These are phyloP conservation scores for Synanthedon myopaeformis DNA, from an alignment of 2,888 invertebrate species.

Conservation along the genomic window DNA sequence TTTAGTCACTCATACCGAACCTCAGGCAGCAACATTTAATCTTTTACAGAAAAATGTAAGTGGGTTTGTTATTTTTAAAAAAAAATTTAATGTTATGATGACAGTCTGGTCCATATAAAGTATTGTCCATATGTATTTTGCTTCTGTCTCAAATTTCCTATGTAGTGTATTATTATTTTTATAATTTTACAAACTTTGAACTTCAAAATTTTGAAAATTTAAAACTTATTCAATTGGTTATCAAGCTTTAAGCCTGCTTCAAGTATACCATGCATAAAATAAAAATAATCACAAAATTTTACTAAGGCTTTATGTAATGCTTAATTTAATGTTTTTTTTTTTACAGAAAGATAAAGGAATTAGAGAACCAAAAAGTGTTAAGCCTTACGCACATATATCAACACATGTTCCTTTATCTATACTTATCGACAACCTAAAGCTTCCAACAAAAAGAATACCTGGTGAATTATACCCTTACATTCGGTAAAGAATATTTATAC, in stretches of 20 bases:
- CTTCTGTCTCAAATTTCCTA: not conserved
- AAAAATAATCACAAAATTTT: too few species aligned
- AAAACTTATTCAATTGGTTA: too few species aligned
- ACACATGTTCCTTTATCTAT: constrained; percentile 80
- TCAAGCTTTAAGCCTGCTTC: too few species aligned
- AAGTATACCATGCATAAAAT: too few species aligned
- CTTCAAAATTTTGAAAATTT: too few species aligned
- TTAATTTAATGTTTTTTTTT: not conserved
- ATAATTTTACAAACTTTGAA: too few species aligned
- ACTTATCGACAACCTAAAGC: constrained; percentile 77
- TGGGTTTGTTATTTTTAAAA: not conserved
- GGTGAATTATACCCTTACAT: constrained; percentile 74
- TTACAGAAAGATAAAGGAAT: constrained; percentile 30
- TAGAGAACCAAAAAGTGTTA: constrained; percentile 19
- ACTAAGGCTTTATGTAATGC: too few species aligned
- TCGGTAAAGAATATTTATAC: constrained; percentile 38
- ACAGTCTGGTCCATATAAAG: too few species aligned
- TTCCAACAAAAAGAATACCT: constrained; percentile 77
- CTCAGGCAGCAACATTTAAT: constrained; percentile 81
- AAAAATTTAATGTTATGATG: too few species aligned
- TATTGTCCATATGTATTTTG: too few species aligned
- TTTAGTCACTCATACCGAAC: constrained; percentile 80
- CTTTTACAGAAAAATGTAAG: constrained; percentile 66
- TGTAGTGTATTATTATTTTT: not conserved
- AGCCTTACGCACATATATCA: constrained; percentile 82